Percentiles rank a stretch among this genome's conserved stretches.
Evolutionary conservation across 1,140 invertebrate species (phyloP).

Genomic region (Oryctes rhinoceros): DNA sequence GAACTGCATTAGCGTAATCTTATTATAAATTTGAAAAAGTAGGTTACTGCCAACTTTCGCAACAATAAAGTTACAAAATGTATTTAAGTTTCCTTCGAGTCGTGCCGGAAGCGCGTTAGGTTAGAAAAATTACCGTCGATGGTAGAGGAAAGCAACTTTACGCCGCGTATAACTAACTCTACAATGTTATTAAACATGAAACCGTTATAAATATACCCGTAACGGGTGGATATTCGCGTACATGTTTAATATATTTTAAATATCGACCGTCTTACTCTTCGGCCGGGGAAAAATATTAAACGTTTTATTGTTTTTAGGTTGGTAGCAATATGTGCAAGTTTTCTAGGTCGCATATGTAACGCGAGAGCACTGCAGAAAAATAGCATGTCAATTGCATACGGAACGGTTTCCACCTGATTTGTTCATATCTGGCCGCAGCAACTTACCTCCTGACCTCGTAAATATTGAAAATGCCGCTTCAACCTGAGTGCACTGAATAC

Average conservation of each 20-base stretch:
- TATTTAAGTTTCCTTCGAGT: constrained; percentile 16
- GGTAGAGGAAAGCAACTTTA: not conserved
- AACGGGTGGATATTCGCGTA: not conserved
- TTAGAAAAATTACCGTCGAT: constrained; percentile 23
- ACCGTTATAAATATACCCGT: not conserved
- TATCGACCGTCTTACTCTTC: no score
- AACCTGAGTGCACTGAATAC: not conserved
- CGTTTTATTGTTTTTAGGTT: no score
- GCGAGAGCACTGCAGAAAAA: not conserved
- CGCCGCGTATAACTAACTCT: not conserved
- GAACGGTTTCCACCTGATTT: constrained; percentile 18
- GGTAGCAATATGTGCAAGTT: no score
- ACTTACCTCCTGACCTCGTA: not conserved
- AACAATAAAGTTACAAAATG: constrained; percentile 28
- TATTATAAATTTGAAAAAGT: constrained; percentile 29
- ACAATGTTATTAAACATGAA: constrained; percentile 11
- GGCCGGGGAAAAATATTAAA: no score
- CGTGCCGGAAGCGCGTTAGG: constrained; percentile 24
- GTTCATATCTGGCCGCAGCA: not conserved
- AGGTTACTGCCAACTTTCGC: not conserved
- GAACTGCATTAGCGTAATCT: constrained; percentile 23
- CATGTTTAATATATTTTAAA: no score
- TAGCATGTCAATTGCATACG: constrained; percentile 17
- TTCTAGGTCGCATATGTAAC: not conserved
- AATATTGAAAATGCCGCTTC: constrained; percentile 1